Evolutionary conservation across 2,113 vertebrate species (phyloP), one percentile per base, ranked within the genome.

Genomic region (Microcebus jonahi): DNA sequence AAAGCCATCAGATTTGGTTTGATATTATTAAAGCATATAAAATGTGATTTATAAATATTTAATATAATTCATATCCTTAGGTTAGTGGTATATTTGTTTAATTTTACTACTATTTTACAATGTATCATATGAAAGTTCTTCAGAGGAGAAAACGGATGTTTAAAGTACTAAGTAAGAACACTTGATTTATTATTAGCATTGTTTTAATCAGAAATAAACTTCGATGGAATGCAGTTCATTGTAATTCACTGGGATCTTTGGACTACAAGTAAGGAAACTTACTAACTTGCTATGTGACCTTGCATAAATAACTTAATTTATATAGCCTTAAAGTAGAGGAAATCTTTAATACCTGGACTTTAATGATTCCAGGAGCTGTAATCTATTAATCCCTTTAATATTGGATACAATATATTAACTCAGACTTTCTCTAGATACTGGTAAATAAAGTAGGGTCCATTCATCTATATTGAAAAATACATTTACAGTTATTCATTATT

Each of bases 11-110:
- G 6, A 82, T 96, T 96, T 75, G 57, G 14, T 81, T 95, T 94
- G 77, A 97, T 90, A 55, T 90, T 92, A 95, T 88, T 75, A 65
- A 91, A 97, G 25, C 68, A 39, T 95, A 90, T 9, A 95, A 87
- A 63, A 97, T 85, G 29, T 79, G 70, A 95, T 65, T 93, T 93
- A 85, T 88, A 90, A 87, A 97, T 97, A 96, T 89, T 92, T 96
- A 18, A 87, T 95, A 67, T 73, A 63, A 96, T 88, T 95, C 5
- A 25, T 79, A 13, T 97, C 29, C 84, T 94, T n/a, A 53, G 31
- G 14, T 96, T 84, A 90, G 25, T 85, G 6, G 36, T 91, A 75
- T 21, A 87, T 94, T 83, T 97, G 29, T 94, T 97, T 94, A 50
- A 89, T 79, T 84, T 88, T 75, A 85, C 25, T 83, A 63, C 23